Percentiles rank a stretch among this genome's conserved stretches.
Conservation (phyloP, 2,797 vertebrate genomes). For the Nothura maculosa region DNA sequence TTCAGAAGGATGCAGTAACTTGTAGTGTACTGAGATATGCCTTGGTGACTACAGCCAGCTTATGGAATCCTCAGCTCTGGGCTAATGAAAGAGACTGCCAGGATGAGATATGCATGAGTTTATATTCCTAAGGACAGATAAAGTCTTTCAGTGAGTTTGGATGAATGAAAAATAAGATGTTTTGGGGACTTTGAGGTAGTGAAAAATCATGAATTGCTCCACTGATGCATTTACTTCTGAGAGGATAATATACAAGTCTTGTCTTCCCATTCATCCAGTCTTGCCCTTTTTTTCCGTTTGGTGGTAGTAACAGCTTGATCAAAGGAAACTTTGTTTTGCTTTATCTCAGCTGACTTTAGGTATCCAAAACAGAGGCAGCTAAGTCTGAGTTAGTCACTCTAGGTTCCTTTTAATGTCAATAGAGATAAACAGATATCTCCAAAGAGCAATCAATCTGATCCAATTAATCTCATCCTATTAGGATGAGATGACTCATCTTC, state of each 20-base stretch:
- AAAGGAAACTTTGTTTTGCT: constrained; percentile 36
- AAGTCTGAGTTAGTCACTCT: constrained; percentile 54
- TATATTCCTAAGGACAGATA: neutral
- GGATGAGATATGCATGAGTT: neutral
- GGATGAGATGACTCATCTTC: constrained; percentile 50
- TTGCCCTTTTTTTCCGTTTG: constrained; percentile 25
- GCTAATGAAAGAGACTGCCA: neutral
- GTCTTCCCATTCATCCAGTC: constrained; percentile 15
- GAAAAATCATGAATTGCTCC: constrained; percentile 5
- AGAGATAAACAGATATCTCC: constrained; percentile 61
- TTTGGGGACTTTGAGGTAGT: neutral
- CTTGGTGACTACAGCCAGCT: neutral
- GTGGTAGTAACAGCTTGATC: constrained; percentile 37
- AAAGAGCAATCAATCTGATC: constrained; percentile 53
- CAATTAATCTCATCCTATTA: neutral
- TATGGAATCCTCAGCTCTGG: neutral
- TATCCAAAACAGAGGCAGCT: constrained; percentile 8
- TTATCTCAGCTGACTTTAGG: constrained; percentile 57
- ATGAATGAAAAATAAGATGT: constrained; percentile 1
- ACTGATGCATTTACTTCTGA: neutral
- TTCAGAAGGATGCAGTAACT: neutral
- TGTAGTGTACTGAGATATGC: neutral
- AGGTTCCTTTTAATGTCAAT: constrained; percentile 52
- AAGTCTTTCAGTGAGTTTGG: neutral
- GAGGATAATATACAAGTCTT: neutral